phyloP scores from a whole-genome alignment of 2,888 invertebrate species.

The Melolontha melolontha region DNA sequence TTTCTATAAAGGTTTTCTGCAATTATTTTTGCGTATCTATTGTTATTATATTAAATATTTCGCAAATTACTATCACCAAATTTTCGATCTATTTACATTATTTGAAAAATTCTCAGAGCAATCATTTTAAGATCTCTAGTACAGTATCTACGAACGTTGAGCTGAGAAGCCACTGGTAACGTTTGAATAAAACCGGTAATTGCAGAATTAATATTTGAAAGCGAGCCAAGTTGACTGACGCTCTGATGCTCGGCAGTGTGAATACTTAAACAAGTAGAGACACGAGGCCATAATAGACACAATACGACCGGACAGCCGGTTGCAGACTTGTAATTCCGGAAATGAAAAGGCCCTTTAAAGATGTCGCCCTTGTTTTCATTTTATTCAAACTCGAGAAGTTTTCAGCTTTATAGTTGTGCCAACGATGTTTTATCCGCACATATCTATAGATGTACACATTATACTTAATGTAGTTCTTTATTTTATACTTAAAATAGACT shows the following conservation, averaged over 20 bases:
- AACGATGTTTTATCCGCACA: neutral
- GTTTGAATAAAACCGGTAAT: conserved; percentile 65
- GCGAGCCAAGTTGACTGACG: conserved; percentile 56
- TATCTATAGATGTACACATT: no score
- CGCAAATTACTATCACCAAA: no score
- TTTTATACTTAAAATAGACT: no score
- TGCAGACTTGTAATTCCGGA: conserved; percentile 44
- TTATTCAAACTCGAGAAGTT: conserved; percentile 6
- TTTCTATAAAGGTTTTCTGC: no score
- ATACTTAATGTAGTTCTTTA: no score
- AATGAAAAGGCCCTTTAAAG: conserved; percentile 38
- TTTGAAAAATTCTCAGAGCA: no score
- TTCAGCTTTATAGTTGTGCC: conserved; percentile 10
- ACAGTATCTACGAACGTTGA: no score
- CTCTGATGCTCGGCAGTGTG: conserved; percentile 51
- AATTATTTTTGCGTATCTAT: no score
- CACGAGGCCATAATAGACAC: conserved; percentile 56
- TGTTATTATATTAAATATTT: no score
- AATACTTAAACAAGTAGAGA: conserved; percentile 53
- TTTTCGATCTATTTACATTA: neutral
- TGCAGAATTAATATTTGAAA: conserved; percentile 67
- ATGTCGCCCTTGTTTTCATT: conserved; percentile 25
- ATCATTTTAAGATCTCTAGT: no score
- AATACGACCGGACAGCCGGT: conserved; percentile 48
- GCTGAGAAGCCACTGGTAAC: conserved; percentile 36